Evolutionary conservation across 2,113 vertebrate genomes (phyloP).

Genomic region (Tachysurus vachellii): DNA sequence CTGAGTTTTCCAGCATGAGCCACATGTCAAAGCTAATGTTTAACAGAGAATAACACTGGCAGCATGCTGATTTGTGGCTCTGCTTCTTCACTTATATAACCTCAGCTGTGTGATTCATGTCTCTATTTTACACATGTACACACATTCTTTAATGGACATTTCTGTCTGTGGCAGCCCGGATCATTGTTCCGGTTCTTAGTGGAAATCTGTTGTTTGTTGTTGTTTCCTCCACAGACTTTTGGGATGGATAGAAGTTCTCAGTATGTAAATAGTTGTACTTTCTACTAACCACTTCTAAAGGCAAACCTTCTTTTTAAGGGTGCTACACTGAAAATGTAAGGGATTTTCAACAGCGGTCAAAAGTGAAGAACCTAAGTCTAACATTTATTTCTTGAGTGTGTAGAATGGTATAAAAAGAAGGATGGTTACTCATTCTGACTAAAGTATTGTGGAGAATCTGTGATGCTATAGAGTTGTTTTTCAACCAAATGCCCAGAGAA

Average conservation of each 20-base stretch:
- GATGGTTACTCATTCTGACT: background rate
- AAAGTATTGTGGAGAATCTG: background rate
- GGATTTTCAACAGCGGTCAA: background rate
- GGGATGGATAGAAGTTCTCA: too few species aligned
- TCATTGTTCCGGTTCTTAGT: background rate
- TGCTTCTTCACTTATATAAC: slow-evolving; percentile 17
- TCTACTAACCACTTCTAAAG: background rate
- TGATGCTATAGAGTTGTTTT: background rate
- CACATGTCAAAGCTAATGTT: slow-evolving; percentile 11
- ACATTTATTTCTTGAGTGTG: background rate
- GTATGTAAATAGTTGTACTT: background rate
- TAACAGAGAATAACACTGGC: slow-evolving; percentile 1
- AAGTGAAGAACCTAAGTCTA: background rate
- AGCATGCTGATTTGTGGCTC: slow-evolving; percentile 2
- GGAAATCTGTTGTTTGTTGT: background rate
- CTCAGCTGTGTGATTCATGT: slow-evolving; percentile 29
- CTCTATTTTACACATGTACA: background rate
- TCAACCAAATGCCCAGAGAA: background rate
- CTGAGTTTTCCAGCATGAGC: background rate
- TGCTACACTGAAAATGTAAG: background rate
- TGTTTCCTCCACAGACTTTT: background rate
- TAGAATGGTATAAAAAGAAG: background rate
- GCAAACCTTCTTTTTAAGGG: background rate
- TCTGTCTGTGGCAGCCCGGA: background rate
- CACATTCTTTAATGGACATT: background rate